A percentile compares a stretch with the other conserved stretches of the same genome.
Conservation (phyloP, 2,888 invertebrate species). For the Rambutsinella grinnellia region DNA sequence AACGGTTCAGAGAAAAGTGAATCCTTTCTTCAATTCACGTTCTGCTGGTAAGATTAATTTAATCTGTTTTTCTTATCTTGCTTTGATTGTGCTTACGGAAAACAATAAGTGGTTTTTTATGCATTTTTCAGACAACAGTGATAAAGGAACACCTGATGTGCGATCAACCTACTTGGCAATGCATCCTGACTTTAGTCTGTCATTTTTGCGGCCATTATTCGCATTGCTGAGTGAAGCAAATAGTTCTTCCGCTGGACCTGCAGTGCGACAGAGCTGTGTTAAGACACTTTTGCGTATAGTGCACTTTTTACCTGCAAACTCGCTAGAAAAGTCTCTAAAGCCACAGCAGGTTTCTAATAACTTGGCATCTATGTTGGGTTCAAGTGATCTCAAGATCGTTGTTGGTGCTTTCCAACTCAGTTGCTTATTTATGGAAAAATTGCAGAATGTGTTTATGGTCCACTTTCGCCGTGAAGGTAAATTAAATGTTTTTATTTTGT, state of each 20-base stretch:
- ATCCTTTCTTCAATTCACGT: slow-evolving; percentile 63
- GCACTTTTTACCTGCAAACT: slow-evolving; percentile 90
- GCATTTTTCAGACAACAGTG: slow-evolving; percentile 9
- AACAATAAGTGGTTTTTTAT: neutral
- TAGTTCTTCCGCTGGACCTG: slow-evolving; percentile 97
- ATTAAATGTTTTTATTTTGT: too few species aligned
- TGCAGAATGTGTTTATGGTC: slow-evolving; percentile 94
- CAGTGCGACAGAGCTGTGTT: slow-evolving; percentile 96
- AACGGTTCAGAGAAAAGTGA: slow-evolving; percentile 84
- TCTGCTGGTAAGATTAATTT: slow-evolving; percentile 49
- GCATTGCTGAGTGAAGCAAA: slow-evolving; percentile 98
- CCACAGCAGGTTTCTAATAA: slow-evolving; percentile 92
- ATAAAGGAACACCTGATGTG: slow-evolving; percentile 72
- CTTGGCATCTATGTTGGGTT: slow-evolving; percentile 98
- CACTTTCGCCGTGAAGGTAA: slow-evolving; percentile 95
- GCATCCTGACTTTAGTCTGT: slow-evolving; percentile 79
- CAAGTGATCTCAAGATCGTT: slow-evolving; percentile 94
- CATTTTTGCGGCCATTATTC: slow-evolving; percentile 84
- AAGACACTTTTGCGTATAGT: slow-evolving; percentile 96
- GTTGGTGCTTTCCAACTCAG: slow-evolving; percentile 98
- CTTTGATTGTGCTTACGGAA: too few species aligned
- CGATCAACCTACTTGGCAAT: slow-evolving; percentile 79
- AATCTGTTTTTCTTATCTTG: too few species aligned
- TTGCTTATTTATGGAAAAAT: slow-evolving; percentile 94
- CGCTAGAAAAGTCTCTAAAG: slow-evolving; percentile 79